phyloP scores from a whole-genome alignment of 2,888 invertebrate species.

The Hydropsyche betteni region DNA sequence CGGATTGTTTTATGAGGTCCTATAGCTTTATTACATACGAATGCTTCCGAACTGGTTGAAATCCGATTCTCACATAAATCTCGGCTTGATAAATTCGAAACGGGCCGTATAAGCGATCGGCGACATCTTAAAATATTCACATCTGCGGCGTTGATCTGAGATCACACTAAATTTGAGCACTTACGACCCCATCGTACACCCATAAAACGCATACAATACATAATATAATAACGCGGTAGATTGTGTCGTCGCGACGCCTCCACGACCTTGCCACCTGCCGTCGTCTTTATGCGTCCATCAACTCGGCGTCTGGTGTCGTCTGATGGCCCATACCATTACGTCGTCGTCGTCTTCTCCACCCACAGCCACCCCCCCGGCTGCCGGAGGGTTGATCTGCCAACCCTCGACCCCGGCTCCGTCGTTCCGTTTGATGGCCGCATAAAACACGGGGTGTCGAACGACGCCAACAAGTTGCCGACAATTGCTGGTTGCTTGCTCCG shows the following conservation, averaged over 20 bases:
- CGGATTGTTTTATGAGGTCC: neutral
- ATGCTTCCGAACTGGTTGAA: too few relatives aligned
- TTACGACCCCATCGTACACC: too few relatives aligned
- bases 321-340: conserved; percentile 51
- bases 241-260: neutral
- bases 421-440: conserved; percentile 46
- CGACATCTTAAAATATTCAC: too few relatives aligned
- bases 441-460: conserved; percentile 51
- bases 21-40: too few relatives aligned
- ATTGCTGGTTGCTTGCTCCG: conserved; percentile 3
- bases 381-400: conserved; percentile 8
- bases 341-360: conserved; percentile 14
- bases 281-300: conserved; percentile 46
- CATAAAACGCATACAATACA: neutral
- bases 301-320: conserved; percentile 44
- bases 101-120: too few relatives aligned
- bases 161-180: too few relatives aligned
- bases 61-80: too few relatives aligned
- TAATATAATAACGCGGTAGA: conserved; percentile 9
- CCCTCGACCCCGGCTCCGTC: conserved; percentile 23
- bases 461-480: conserved; percentile 11
- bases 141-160: too few relatives aligned
- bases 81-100: too few relatives aligned
- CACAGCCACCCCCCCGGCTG: neutral
- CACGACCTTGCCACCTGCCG: conserved; percentile 50